Conservation (phyloP, 2,797 vertebrate species). For the Okamejei kenojei region DNA sequence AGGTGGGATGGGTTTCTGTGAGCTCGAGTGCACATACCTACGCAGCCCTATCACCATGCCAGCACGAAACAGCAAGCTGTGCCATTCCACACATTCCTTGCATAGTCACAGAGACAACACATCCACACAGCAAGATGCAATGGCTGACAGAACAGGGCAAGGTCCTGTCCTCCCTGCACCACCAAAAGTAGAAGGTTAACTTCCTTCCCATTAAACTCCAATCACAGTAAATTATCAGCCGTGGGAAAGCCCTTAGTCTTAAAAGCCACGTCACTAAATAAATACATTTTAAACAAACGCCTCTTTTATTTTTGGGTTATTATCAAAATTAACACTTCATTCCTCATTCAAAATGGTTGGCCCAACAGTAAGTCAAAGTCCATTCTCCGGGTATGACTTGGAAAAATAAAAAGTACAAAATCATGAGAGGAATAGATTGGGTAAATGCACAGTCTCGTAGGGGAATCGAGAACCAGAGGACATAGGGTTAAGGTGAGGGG, state of each 20-base stretch:
- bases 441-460: no score
- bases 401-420: not conserved
- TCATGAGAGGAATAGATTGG: no score
- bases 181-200: constrained; percentile 65
- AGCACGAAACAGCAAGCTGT: constrained; percentile 57
- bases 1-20: constrained; percentile 88
- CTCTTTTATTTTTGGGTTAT: not conserved
- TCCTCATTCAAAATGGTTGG: not conserved
- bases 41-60: constrained; percentile 57
- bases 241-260: not conserved
- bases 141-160: constrained; percentile 58
- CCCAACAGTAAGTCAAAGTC: not conserved
- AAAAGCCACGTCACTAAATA: not conserved
- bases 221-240: not conserved
- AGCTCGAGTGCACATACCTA: constrained; percentile 70
- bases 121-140: constrained; percentile 60
- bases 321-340: not conserved
- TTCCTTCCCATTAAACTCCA: constrained; percentile 30
- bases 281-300: not conserved
- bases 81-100: constrained; percentile 71
- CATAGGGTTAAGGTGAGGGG: no score
- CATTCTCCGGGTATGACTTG: not conserved
- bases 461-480: no score
- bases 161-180: constrained; percentile 58
- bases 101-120: constrained; percentile 61